Conservation (phyloP, 2,888 invertebrate species). For the Embidobia sp. region DNA sequence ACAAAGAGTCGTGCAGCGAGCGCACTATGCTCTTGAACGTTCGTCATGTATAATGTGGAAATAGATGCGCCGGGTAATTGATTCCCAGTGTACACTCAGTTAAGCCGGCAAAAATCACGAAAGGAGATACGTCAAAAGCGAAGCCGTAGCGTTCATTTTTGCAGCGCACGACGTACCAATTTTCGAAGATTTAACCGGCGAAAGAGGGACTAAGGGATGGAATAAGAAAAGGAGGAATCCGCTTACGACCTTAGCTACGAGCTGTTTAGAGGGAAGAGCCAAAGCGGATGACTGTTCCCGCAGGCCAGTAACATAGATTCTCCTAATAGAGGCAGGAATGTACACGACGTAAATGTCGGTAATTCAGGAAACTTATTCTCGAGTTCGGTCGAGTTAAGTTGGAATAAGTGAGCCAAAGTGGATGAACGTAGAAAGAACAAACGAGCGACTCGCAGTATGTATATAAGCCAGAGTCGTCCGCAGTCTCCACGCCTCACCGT, state of each 20-base stretch:
- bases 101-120: slow-evolving; percentile 11
- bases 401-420: slow-evolving; percentile 77
- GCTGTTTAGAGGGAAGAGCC: slow-evolving; percentile 63
- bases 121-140: slow-evolving; percentile 38
- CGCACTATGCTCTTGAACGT: no score
- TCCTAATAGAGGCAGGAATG: slow-evolving; percentile 77
- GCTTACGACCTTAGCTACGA: slow-evolving; percentile 58
- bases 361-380: slow-evolving; percentile 61
- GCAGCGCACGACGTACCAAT: slow-evolving; percentile 53
- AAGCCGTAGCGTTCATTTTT: slow-evolving; percentile 41
- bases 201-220: slow-evolving; percentile 58
- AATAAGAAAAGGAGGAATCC: slow-evolving; percentile 53
- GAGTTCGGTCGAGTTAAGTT: slow-evolving; percentile 28
- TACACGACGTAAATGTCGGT: slow-evolving; percentile 73
- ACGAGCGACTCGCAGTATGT: slow-evolving; percentile 67
- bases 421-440: slow-evolving; percentile 69
- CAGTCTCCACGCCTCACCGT: slow-evolving; percentile 69
- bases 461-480: slow-evolving; percentile 37
- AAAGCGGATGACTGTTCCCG: slow-evolving; percentile 11
- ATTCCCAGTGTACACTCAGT: slow-evolving; percentile 46
- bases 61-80: slow-evolving; percentile 54
- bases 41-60: slow-evolving; percentile 9
- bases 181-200: slow-evolving; percentile 60
- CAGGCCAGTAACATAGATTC: slow-evolving; percentile 54
- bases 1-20: no score